Evolutionary conservation across 2,888 invertebrate genomes (phyloP), one percentile per base, ranked within the genome.

Genomic region (Trissolcus japonicus): DNA sequence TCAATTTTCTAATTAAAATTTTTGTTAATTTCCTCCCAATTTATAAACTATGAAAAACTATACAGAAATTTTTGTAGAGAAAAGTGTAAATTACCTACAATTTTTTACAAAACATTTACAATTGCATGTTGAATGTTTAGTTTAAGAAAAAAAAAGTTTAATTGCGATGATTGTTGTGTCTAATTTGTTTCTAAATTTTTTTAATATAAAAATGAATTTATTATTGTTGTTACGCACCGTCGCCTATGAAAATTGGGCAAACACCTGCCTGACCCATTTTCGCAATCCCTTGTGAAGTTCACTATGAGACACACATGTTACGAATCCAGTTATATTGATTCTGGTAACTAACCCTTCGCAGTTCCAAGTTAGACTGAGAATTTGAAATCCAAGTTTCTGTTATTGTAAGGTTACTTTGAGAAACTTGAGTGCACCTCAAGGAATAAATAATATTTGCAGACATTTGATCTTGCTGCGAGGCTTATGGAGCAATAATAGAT

Each of bases 221-320:
- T 6, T 29, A 14, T 46, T 46, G 46, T 46, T 16, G 0, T 4
- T 46, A 74, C 74, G 40, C 60, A 74, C 74, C 67, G n/a, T 48
- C 14, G 51, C 71, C 66, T 48, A 54, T 51, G 43, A 53, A 51
- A 54, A 73, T 57, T 60, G 62, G 69, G 72, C 63, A 67, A 78
- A 79, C 80, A 78, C 76, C 79, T 80, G 81, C 80, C 79, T 79
- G 79, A 76, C 80, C 81, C 78, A 79, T 80, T 80, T 79, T 46
- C 35, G n/a, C 46, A 40, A 50, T 40, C 62, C 74, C 74, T 67
- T 9, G 16, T n/a, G 9, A 65, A 35, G 25, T 48, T 48, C 60
- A 48, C 59, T 43, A 65, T 65, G 59, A 41, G 19, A 62, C 17
- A 21, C 55, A 61, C 29, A 59, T 57, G 21, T 50, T 16, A 50